Percentiles rank a stretch among this genome's conserved stretches.
Evolutionary conservation across 1,140 invertebrate species (phyloP).

Genomic region (Trichonephila inaurata): DNA sequence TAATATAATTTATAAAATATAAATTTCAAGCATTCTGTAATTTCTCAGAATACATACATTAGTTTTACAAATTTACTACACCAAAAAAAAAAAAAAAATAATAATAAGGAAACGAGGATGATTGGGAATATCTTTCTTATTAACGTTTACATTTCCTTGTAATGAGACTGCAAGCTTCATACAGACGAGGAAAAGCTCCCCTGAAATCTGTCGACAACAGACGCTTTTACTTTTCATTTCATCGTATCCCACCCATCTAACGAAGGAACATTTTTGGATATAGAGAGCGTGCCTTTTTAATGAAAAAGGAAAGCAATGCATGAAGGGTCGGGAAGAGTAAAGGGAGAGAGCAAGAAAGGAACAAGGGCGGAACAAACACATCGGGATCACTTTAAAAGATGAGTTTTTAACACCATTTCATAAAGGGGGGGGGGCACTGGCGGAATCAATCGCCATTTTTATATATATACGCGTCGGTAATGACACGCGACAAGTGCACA

Average conservation of each 20-base stretch:
- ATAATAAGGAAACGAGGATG: no score
- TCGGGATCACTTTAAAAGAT: constrained; percentile 33
- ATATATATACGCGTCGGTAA: constrained; percentile 28
- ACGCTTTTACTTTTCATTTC: not conserved
- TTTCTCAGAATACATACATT: no score
- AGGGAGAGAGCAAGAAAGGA: not conserved
- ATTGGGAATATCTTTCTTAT: no score
- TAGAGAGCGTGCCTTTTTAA: not conserved
- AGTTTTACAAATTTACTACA: no score
- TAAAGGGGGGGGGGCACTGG: not conserved
- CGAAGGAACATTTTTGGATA: no score
- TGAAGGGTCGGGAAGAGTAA: not conserved
- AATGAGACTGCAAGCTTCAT: no score
- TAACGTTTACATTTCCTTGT: no score
- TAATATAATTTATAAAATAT: no score
- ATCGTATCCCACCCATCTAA: no score
- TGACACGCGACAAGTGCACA: constrained; percentile 64
- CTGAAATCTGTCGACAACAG: not conserved
- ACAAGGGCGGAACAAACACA: not conserved
- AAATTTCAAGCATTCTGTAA: no score
- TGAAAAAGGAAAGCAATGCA: not conserved
- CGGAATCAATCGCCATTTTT: constrained; percentile 45
- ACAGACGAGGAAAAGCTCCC: no score
- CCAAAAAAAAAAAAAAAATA: no score
- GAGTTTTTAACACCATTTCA: not conserved